Conservation (phyloP, 2,113 vertebrate species). For the Elgaria multicarinata region DNA sequence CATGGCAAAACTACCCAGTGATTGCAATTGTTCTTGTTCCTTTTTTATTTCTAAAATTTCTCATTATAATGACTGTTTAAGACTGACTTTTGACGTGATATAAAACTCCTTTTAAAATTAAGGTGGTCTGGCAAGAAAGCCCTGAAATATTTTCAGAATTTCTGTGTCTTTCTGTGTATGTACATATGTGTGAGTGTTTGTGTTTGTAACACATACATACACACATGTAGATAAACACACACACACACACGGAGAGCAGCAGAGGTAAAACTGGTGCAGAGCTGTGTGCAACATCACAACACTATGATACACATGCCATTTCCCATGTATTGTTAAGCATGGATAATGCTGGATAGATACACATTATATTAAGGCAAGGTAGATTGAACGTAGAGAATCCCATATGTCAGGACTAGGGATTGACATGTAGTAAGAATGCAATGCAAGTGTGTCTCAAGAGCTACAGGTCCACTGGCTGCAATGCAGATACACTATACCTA, state of each 20-base stretch:
- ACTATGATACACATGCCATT: too few relatives aligned
- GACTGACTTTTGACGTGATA: neutral
- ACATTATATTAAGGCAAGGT: neutral
- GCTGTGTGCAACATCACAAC: neutral
- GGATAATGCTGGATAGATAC: neutral
- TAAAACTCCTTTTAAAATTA: neutral
- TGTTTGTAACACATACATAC: neutral
- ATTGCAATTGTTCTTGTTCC: neutral
- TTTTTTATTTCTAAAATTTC: constrained; percentile 6
- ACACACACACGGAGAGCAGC: neutral
- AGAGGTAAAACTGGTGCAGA: neutral
- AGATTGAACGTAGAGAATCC: neutral
- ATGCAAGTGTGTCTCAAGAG: neutral
- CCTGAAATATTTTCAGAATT: neutral
- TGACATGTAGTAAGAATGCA: neutral
- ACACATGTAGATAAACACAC: too few relatives aligned
- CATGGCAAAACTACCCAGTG: neutral
- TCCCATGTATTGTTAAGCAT: neutral
- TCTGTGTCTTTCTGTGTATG: neutral
- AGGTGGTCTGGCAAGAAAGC: neutral
- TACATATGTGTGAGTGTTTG: too few relatives aligned
- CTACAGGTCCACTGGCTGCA: neutral
- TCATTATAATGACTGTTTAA: constrained; percentile 3
- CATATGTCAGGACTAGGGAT: neutral
- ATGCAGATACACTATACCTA: neutral